These are phyloP conservation scores for Calephelis perditalis DNA, from an alignment of 2,888 invertebrate species.

Conservation along the genomic window DNA sequence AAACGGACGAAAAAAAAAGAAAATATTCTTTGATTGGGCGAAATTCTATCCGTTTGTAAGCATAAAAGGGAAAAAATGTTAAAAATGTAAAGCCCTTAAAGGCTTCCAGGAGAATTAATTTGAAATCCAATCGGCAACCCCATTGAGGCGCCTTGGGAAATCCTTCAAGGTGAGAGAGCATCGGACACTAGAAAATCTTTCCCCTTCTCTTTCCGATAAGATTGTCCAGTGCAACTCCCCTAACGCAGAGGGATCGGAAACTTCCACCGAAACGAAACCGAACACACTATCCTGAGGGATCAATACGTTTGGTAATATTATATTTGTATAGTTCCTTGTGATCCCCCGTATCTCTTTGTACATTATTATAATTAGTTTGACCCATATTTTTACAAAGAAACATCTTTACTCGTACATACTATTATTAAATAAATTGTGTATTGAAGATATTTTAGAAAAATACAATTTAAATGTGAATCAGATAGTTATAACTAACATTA, in stretches of 20 bases:
- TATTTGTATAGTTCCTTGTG: constrained; percentile 63
- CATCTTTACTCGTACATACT: too few relatives aligned
- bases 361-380: constrained; percentile 37
- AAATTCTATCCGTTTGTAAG: constrained; percentile 2
- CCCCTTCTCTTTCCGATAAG: constrained; percentile 66
- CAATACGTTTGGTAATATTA: constrained; percentile 73
- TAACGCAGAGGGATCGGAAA: constrained; percentile 75
- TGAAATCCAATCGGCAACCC: constrained; percentile 63
- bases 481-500: too few relatives aligned
- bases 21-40: constrained; percentile 12
- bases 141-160: constrained; percentile 58
- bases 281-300: constrained; percentile 68
- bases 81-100: constrained; percentile 46
- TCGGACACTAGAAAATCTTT: constrained; percentile 73
- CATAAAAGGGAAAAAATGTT: constrained; percentile 17
- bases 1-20: background rate
- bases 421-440: too few relatives aligned
- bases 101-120: constrained; percentile 67
- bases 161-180: constrained; percentile 67
- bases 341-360: constrained; percentile 47
- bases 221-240: constrained; percentile 77
- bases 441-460: too few relatives aligned
- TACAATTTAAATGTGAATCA: too few relatives aligned
- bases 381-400: background rate
- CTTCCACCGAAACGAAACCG: constrained; percentile 71